Conservation (phyloP, 1,140 invertebrate genomes). For the Wiebesia pumilae region DNA sequence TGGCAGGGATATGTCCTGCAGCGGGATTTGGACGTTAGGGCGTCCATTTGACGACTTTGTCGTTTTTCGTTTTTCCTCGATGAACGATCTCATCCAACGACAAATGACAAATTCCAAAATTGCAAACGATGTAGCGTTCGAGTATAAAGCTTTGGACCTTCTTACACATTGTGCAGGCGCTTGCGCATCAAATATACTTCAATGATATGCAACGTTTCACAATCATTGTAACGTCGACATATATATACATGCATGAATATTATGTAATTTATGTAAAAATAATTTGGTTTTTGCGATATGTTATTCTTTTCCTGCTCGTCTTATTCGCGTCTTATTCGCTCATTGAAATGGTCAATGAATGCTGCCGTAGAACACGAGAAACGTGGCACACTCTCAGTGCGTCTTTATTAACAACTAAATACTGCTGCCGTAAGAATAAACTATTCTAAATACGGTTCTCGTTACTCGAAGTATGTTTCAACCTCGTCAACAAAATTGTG, state of each 20-base stretch:
- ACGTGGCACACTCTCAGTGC: not conserved
- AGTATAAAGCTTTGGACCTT: not conserved
- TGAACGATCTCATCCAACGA: constrained; percentile 6
- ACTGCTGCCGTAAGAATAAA: constrained; percentile 13
- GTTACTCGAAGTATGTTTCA: constrained; percentile 6
- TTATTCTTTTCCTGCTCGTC: not conserved
- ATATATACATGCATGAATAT: not conserved
- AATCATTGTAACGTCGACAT: not conserved
- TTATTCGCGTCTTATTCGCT: not conserved
- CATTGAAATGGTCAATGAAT: not conserved
- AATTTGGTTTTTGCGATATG: not conserved
- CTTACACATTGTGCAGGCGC: not conserved
- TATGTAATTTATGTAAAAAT: not conserved
- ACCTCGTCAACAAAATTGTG: constrained; percentile 26
- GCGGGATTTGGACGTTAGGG: not conserved
- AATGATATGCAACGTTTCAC: not conserved
- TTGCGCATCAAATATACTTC: not conserved
- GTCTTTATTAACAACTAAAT: constrained; percentile 1
- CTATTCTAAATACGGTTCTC: constrained; percentile 25
- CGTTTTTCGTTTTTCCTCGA: constrained; percentile 1
- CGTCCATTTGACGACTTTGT: constrained; percentile 38
- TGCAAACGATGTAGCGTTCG: not conserved
- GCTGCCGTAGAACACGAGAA: not conserved
- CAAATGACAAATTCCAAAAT: constrained; percentile 30
- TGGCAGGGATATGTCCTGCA: not conserved